These are phyloP conservation scores for Conus betulinus DNA, from an alignment of 1,140 invertebrate genomes.

Conservation along the genomic window DNA sequence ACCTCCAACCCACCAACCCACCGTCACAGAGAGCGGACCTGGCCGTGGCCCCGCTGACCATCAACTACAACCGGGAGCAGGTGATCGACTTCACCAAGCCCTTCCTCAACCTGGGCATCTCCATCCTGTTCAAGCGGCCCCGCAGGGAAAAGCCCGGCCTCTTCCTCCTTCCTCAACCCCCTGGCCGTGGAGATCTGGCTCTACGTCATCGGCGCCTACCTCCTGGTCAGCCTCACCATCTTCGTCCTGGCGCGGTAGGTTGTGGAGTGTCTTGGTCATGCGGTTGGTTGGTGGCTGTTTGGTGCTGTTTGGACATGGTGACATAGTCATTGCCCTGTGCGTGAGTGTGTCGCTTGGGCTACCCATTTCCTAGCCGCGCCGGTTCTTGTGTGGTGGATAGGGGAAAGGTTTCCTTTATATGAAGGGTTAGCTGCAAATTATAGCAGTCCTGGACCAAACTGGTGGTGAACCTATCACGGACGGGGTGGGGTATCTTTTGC, in stretches of 20 bases:
- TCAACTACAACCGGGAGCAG: conserved; percentile 86
- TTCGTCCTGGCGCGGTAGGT: conserved; percentile 83
- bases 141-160: conserved; percentile 81
- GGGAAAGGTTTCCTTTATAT: no score
- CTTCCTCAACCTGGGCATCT: conserved; percentile 98
- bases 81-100: conserved; percentile 98
- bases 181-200: conserved; percentile 75
- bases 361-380: no score
- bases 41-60: conserved; percentile 92
- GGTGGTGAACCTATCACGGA: no score
- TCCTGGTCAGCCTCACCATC: conserved; percentile 82
- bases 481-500: no score
- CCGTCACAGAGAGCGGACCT: conserved; percentile 92
- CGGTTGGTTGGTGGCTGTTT: no score
- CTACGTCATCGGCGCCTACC: conserved; percentile 75
- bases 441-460: no score
- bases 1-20: neutral
- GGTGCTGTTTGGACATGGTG: no score
- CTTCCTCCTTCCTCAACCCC: conserved; percentile 92
- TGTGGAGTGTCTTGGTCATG: neutral
- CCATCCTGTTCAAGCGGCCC: conserved; percentile 89
- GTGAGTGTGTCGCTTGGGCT: no score
- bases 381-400: no score
- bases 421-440: no score
- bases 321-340: no score